A percentile compares a stretch with the other conserved stretches of the same genome.
These are phyloP conservation scores for Tenthredo livida DNA, from an alignment of 2,888 invertebrate species.

Conservation along the genomic window DNA sequence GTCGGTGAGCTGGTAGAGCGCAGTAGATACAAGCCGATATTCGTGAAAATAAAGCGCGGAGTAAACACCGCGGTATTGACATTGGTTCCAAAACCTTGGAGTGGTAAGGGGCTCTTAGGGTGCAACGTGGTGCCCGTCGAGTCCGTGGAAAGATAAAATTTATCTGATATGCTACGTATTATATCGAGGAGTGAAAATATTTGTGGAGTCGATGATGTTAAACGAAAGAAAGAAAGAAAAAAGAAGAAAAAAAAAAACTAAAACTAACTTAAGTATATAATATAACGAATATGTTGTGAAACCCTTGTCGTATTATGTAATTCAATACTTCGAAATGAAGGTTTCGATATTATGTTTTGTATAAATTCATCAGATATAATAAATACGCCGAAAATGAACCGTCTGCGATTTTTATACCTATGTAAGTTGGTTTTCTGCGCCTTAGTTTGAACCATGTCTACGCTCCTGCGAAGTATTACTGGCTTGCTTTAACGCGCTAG, in stretches of 20 bases:
- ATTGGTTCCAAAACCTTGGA: conserved; percentile 88
- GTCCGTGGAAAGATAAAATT: conserved; percentile 74
- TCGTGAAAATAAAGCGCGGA: conserved; percentile 81
- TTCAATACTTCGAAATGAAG: too few relatives aligned
- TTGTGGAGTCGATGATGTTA: too few relatives aligned
- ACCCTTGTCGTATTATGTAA: too few relatives aligned
- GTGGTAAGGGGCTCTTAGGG: conserved; percentile 89
- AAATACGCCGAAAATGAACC: background rate
- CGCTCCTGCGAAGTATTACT: background rate
- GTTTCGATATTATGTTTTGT: too few relatives aligned
- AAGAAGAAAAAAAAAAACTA: too few relatives aligned
- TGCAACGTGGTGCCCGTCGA: conserved; percentile 83
- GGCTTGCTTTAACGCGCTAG: too few relatives aligned
- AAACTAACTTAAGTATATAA: too few relatives aligned
- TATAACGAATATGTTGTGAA: too few relatives aligned
- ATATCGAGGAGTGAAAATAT: background rate
- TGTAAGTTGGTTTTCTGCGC: background rate
- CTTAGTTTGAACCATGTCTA: background rate
- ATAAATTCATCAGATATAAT: too few relatives aligned
- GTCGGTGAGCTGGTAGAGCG: conserved; percentile 85
- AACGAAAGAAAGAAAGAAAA: too few relatives aligned
- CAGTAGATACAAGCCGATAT: conserved; percentile 80
- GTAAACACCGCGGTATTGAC: conserved; percentile 80
- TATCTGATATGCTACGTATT: background rate
- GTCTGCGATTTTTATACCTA: too few relatives aligned